Evolutionary conservation across 2,888 invertebrate genomes (phyloP), one percentile per base, ranked within the genome.

Genomic region (Cryptophagus acutangulus): DNA sequence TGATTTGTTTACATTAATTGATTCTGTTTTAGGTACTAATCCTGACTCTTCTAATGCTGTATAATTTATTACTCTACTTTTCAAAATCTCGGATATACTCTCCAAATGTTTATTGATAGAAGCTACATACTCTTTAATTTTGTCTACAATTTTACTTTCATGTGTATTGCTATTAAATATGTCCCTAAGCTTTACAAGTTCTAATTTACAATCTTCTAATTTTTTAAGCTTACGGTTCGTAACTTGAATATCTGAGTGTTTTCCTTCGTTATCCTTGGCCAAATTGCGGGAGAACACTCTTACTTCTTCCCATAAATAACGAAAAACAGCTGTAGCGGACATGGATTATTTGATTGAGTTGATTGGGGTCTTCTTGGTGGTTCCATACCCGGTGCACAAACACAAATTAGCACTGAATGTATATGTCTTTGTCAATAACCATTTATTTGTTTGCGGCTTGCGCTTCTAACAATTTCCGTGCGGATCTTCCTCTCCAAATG

Each of bases 231-330:
- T 36, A 8, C 10, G 6, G 4, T 36, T 10, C 4, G 8, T 26
- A 5, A 8, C 16, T 10, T 29, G n/a, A n/a, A n/a, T n/a, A n/a
- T n/a, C n/a, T n/a, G n/a, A n/a, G n/a, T n/a, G n/a, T n/a, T n/a
- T n/a, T n/a, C n/a, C n/a, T n/a, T n/a, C n/a, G n/a, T n/a, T n/a
- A n/a, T n/a, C n/a, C n/a, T n/a, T n/a, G n/a, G n/a, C n/a, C n/a
- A n/a, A n/a, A n/a, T n/a, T n/a, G n/a, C n/a, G n/a, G n/a, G n/a
- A n/a, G n/a, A n/a, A n/a, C n/a, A 36, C 28, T 13, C 16, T 36
- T 9, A 36, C n/a, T 15, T 36, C 36, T 36, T 36, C 36, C 6
- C 6, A 36, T 30, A 30, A 10, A 9, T 36, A 28, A 9, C 28
- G 8, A 29, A 36, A 36, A 6, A 10, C 9, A 20, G 6, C n/a